Evolutionary conservation across 2,888 invertebrate genomes (phyloP), one percentile per base, ranked within the genome.

Genomic region (Catocala sponsa): DNA sequence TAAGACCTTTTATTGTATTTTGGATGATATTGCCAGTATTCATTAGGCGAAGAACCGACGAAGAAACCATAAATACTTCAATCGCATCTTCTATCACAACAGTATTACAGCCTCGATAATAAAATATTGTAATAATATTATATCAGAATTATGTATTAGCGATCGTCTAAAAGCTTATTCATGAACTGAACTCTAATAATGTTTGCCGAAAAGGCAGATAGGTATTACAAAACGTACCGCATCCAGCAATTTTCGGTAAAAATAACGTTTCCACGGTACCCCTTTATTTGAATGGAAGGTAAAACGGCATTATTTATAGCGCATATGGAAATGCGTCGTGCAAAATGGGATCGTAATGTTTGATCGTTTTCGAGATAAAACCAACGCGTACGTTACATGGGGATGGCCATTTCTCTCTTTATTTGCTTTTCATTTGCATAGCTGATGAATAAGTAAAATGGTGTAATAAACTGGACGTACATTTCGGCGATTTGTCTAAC

Each of bases 341-440:
- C 83, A 85, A 82, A 88, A 89, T 85, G 87, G 88, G 81, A 82
- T 83, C 87, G 86, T 90, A 88, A 90, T 88, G 87, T 86, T 85
- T 88, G 89, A 91, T 90, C 90, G 89, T 81, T 87, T 85, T 77
- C 77, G 80, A 80, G 89, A 91, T 91, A 90, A 89, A 88, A 86
- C 83, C 79, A 68, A 76, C 81, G 80, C 79, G 77, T 82, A 78
- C 76, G 79, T 80, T 79, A 76, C 79, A 68, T 58, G 47, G 58
- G 74, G 82, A 86, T 85, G 83, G 82, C 80, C 87, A 79, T 88
- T 87, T 72, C 83, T 83, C 85, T 82, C 82, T 86, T 85, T 91
- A 89, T 91, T 91, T 90, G 85, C 82, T 84, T 89, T 86, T 81
- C 84, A 89, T 91, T 90, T 89, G 86, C 89, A 87, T 87, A 81